Base-by-base conservation (phyloP, 2,888 invertebrate species). In the Stenchaetothrips biformis region DNA sequence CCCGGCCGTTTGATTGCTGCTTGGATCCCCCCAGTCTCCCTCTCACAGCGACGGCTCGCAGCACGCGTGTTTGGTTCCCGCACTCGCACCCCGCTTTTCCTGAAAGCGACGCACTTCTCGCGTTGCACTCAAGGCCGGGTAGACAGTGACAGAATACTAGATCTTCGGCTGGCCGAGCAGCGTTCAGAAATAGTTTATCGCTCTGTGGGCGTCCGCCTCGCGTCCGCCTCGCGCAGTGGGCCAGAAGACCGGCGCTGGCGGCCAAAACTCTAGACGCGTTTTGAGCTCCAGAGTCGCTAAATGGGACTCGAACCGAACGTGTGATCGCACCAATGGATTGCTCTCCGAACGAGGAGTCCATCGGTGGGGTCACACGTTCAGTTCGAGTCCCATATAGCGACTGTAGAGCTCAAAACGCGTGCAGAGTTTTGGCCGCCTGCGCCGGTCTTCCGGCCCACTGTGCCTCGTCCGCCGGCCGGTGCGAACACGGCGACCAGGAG, bases 171-270 rank as follows among this genome's bases (percentile, higher is more conserved):
- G 18, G 53, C 67, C 7, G 67, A 74, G 25, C 67, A n/a, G 21
- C 67, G 67, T 74, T 74, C 67, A 74, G 67, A 74, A 74, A 74
- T 74, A 74, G 67, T 74, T 74, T 74, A 74, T 74, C 67, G 67
- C 11, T 25, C 67, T 21, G 67, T 74, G 21, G 67, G 67, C 67
- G 67, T 25, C 11, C 13, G 67, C 21, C n/a, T n/a, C 21, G 25
- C 21, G 67, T n/a, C 21, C 9, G 67, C 37, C 37, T n/a, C n/a
- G n/a, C n/a, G n/a, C n/a, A n/a, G n/a, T n/a, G n/a, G n/a, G n/a
- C n/a, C n/a, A n/a, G n/a, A n/a, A n/a, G n/a, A n/a, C n/a, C n/a
- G n/a, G n/a, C n/a, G n/a, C n/a, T n/a, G n/a, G n/a, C n/a, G n/a
- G n/a, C n/a, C n/a, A n/a, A n/a, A n/a, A n/a, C n/a, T n/a, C n/a